Conservation (phyloP, 2,113 vertebrate genomes). For the Cathartes aura region DNA sequence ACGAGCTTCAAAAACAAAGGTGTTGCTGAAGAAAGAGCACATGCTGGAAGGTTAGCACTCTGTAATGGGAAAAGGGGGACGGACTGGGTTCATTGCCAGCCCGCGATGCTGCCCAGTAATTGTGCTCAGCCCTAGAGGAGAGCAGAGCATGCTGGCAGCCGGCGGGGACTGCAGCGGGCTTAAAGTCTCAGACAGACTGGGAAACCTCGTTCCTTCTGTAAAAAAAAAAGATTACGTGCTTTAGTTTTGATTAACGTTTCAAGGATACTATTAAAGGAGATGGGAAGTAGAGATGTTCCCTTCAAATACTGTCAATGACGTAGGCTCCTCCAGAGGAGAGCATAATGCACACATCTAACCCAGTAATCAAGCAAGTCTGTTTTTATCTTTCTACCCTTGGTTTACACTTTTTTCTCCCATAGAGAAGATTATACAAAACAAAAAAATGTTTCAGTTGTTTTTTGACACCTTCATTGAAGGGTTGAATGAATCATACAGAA, state of each 20-base stretch:
- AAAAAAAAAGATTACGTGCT: neutral
- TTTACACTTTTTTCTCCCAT: neutral
- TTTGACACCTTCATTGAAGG: neutral
- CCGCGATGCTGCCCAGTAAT: neutral
- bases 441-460: neutral
- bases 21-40: neutral
- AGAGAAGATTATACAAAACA: neutral
- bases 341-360: neutral
- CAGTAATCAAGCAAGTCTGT: neutral
- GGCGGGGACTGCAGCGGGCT: neutral
- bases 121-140: neutral
- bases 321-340: neutral
- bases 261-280: neutral
- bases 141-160: neutral
- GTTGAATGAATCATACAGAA: neutral
- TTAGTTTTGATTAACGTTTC: neutral
- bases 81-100: neutral
- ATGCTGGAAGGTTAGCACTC: neutral
- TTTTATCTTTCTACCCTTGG: neutral
- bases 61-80: neutral
- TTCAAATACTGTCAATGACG: neutral
- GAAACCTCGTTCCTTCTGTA: neutral
- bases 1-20: neutral
- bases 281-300: neutral
- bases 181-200: neutral